These are phyloP conservation scores for Nezara viridula DNA, from an alignment of 2,888 invertebrate species.

Conservation along the genomic window DNA sequence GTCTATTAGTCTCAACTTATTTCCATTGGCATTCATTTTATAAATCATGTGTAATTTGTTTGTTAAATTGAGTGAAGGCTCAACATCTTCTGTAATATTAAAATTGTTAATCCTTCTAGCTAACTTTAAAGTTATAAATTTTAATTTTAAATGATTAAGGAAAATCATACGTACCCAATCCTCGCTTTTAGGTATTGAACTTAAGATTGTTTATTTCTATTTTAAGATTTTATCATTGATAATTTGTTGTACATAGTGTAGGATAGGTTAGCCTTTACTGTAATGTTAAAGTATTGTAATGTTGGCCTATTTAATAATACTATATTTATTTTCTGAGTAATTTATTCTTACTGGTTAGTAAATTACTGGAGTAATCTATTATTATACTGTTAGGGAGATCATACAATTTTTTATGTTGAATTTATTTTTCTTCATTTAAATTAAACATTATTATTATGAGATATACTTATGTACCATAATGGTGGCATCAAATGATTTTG, in stretches of 20 bases:
- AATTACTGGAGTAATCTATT: no score
- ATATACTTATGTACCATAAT: no score
- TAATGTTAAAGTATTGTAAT: conserved; percentile 36
- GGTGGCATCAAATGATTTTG: no score
- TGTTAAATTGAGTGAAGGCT: conserved; percentile 2
- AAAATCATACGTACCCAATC: conserved; percentile 40
- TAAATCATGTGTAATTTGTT: not conserved
- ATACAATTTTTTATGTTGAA: not conserved
- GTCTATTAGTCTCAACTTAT: not conserved
- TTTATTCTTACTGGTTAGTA: conserved; percentile 28
- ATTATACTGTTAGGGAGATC: no score
- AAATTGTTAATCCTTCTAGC: not conserved
- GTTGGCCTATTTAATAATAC: conserved; percentile 27
- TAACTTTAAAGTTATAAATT: not conserved
- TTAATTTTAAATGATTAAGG: not conserved
- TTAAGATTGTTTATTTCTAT: conserved; percentile 44
- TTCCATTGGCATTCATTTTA: not conserved
- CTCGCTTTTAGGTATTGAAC: conserved; percentile 37
- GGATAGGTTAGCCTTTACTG: conserved; percentile 44
- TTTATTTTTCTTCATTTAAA: not conserved
- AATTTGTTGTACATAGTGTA: conserved; percentile 36
- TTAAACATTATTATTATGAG: no score
- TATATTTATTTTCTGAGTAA: conserved; percentile 6
- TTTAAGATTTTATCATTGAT: conserved; percentile 29
- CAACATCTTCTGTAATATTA: not conserved